Evolutionary conservation across 2,888 invertebrate genomes (phyloP), one percentile per base, ranked within the genome.

Genomic region (Automeris io): DNA sequence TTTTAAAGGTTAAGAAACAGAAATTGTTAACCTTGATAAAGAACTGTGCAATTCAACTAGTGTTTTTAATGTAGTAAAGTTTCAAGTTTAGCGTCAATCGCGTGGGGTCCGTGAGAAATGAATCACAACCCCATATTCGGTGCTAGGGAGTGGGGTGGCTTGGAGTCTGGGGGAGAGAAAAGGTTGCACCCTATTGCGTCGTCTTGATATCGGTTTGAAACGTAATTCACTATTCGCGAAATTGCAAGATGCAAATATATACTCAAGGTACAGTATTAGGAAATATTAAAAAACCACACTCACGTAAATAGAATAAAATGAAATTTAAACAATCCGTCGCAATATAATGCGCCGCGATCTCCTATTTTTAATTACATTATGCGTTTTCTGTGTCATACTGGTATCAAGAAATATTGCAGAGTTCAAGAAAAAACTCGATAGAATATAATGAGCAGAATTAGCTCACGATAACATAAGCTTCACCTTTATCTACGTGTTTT

Each of bases 121-220:
- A 85, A 81, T 83, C 83, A 82, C 82, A 76, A 83, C 82, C 85
- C 85, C 73, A 80, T 77, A 79, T 81, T 78, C 78, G 78, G 79
- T 76, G 75, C n/a, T n/a, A n/a, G n/a, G 51, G 60, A 55, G 60
- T 63, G 57, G 74, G 82, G 79, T 74, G 66, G 70, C 59, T 59
- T 56, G 57, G 61, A 63, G 62, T 60, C 63, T 53, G 62, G 60
- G 65, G 70, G 65, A 63, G 68, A 65, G 67, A 57, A 61, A 61
- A 57, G 58, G 65, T 54, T 68, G 75, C 79, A 79, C 83, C 81
- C 82, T 78, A 74, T 49, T 62, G 70, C 66, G 64, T 71, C 76
- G 76, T 74, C 77, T 71, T 70, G 73, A 74, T 72, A 72, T 63
- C 71, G 71, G 72, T 73, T 78, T 78, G 80, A 77, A 81, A 77